phyloP scores from a whole-genome alignment of 2,113 vertebrate genomes.

The Myrmecophaga tridactyla region DNA sequence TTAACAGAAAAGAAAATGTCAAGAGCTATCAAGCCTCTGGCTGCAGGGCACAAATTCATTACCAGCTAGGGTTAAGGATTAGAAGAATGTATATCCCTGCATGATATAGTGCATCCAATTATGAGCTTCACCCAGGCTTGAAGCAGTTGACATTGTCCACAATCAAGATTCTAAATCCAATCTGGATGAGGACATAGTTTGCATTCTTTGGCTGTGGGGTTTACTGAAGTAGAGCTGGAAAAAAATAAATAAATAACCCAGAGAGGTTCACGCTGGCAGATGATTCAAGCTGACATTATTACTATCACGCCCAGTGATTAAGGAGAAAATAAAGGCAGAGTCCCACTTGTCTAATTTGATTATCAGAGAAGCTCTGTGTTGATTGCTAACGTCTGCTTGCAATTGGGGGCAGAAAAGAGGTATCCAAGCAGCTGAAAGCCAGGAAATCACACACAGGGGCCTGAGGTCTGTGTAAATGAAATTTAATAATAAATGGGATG shows the following conservation, averaged over 20 bases:
- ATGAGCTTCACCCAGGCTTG: slow-evolving; percentile 44
- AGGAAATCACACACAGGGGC: slow-evolving; percentile 41
- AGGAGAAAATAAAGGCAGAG: slow-evolving; percentile 73
- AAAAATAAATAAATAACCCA: slow-evolving; percentile 44
- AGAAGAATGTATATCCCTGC: not conserved
- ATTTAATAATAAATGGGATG: slow-evolving; percentile 70
- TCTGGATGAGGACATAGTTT: slow-evolving; percentile 49
- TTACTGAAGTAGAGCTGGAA: slow-evolving; percentile 24
- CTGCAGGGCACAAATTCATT: slow-evolving; percentile 58
- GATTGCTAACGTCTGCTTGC: slow-evolving; percentile 69
- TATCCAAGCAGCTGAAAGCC: slow-evolving; percentile 46
- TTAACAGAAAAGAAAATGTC: slow-evolving; percentile 47
- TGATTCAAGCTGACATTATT: slow-evolving; percentile 72
- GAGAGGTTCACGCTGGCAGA: slow-evolving; percentile 39
- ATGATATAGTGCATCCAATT: slow-evolving; percentile 49
- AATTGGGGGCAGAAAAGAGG: slow-evolving; percentile 36
- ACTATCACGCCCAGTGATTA: slow-evolving; percentile 75
- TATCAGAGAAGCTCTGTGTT: slow-evolving; percentile 67
- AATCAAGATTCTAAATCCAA: slow-evolving; percentile 49
- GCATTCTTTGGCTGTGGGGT: slow-evolving; percentile 53
- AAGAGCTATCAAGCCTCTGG: slow-evolving; percentile 55
- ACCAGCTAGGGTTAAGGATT: slow-evolving; percentile 52
- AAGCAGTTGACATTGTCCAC: slow-evolving; percentile 34
- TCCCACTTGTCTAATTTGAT: slow-evolving; percentile 78
- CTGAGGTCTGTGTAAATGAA: slow-evolving; percentile 65